Percentiles rank a stretch among this genome's conserved stretches.
Conservation (phyloP, 2,113 vertebrate species). For the Tyrannus savana region DNA sequence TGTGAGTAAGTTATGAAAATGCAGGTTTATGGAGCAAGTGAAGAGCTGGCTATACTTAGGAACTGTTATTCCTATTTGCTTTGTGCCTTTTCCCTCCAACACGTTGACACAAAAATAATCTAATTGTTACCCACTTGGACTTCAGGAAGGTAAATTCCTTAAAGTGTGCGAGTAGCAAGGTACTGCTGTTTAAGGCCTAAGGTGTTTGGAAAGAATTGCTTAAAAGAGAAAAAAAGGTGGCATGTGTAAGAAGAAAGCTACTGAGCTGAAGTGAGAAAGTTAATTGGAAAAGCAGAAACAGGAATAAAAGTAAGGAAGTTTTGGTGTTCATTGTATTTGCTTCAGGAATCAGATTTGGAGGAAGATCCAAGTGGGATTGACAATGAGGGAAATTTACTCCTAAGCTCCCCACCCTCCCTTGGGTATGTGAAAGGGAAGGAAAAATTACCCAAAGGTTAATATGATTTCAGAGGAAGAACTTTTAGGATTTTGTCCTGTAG, state of each 20-base stretch:
- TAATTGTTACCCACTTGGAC: neutral
- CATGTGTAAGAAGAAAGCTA: neutral
- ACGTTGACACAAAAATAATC: neutral
- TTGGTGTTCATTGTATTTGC: neutral
- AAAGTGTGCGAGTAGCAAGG: neutral
- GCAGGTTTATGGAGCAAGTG: neutral
- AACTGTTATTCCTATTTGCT: rapidly evolving
- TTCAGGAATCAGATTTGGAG: neutral
- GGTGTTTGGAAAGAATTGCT: neutral
- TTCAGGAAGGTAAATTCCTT: neutral
- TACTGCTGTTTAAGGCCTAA: neutral
- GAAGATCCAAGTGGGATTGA: neutral
- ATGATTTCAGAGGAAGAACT: neutral
- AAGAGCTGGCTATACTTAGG: neutral
- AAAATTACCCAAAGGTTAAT: neutral
- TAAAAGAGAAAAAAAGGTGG: neutral
- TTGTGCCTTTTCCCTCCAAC: neutral
- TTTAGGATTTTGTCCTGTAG: neutral
- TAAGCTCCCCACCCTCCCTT: neutral
- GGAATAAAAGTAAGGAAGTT: neutral
- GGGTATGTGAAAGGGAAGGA: neutral
- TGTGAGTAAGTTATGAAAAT: neutral
- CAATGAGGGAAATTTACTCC: neutral
- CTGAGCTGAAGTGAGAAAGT: neutral
- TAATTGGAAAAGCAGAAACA: neutral